phyloP scores from a whole-genome alignment of 2,888 invertebrate species.

The Trisateles emortualis region DNA sequence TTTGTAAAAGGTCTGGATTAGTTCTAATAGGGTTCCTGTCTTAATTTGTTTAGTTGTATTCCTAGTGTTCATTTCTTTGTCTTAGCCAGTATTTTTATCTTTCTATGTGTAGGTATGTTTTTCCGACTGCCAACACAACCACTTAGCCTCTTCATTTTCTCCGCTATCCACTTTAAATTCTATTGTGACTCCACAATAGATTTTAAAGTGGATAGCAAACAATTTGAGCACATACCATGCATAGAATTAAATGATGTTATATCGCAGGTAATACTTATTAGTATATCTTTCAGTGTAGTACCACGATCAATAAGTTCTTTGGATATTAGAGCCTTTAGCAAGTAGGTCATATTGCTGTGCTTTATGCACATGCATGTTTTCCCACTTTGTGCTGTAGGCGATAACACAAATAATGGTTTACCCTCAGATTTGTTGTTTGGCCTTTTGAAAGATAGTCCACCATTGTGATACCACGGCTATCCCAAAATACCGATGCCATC shows the following conservation, averaged over 20 bases:
- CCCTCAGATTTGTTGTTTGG: background rate
- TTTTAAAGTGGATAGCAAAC: no score
- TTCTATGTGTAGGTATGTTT: background rate
- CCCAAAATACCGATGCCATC: background rate
- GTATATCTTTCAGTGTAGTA: slow-evolving; percentile 7
- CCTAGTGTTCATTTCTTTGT: slow-evolving; percentile 1
- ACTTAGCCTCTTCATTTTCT: background rate
- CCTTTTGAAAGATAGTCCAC: background rate
- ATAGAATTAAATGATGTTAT: background rate
- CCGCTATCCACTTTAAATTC: no score
- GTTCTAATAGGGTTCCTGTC: background rate
- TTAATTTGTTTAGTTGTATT: slow-evolving; percentile 7
- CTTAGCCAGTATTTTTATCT: no score
- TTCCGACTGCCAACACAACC: background rate
- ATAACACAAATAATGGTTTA: background rate
- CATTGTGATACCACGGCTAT: background rate
- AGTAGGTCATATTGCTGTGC: background rate
- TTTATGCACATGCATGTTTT: background rate
- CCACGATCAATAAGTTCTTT: slow-evolving; percentile 4
- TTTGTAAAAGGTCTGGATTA: slow-evolving; percentile 10
- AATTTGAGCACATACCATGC: background rate
- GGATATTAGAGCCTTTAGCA: background rate
- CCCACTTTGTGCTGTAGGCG: background rate
- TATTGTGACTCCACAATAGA: no score
- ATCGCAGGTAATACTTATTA: background rate